Evolutionary conservation across 2,113 vertebrate species (phyloP).

Genomic region (Chloroceryle aenea): DNA sequence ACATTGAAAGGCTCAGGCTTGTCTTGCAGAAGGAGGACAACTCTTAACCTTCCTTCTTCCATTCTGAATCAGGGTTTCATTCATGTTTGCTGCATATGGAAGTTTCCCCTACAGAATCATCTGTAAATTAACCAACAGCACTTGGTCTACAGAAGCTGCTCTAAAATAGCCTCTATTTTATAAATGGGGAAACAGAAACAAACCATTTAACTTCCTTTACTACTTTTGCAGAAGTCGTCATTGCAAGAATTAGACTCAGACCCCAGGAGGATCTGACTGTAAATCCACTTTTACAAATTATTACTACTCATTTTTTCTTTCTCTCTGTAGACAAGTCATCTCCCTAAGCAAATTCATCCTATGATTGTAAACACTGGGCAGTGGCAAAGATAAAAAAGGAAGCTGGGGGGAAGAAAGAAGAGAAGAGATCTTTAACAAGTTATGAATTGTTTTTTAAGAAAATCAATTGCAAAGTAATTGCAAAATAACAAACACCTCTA

Average conservation of each 20-base stretch:
- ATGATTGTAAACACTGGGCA: background rate
- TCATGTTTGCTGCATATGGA: background rate
- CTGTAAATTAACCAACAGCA: background rate
- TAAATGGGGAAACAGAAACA: background rate
- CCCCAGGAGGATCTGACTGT: background rate
- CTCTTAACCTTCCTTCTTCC: background rate
- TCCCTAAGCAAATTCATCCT: background rate
- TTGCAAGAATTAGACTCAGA: background rate
- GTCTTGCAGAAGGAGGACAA: background rate
- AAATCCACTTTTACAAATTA: background rate
- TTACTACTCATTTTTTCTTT: background rate
- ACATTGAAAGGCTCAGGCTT: background rate
- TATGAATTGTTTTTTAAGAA: slow-evolving; percentile 40
- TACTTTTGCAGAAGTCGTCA: background rate
- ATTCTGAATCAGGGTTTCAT: background rate
- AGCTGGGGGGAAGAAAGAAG: background rate
- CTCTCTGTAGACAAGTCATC: background rate
- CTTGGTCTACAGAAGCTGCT: background rate
- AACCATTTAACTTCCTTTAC: background rate
- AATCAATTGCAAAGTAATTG: slow-evolving; percentile 50
- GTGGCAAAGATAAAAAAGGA: background rate
- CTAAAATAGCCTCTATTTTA: background rate
- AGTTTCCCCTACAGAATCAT: background rate
- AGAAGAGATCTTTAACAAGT: slow-evolving; percentile 48
- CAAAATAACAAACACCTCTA: slow-evolving; percentile 47